Evolutionary conservation across 2,888 invertebrate species (phyloP).

Genomic region (Ametastegia equiseti): DNA sequence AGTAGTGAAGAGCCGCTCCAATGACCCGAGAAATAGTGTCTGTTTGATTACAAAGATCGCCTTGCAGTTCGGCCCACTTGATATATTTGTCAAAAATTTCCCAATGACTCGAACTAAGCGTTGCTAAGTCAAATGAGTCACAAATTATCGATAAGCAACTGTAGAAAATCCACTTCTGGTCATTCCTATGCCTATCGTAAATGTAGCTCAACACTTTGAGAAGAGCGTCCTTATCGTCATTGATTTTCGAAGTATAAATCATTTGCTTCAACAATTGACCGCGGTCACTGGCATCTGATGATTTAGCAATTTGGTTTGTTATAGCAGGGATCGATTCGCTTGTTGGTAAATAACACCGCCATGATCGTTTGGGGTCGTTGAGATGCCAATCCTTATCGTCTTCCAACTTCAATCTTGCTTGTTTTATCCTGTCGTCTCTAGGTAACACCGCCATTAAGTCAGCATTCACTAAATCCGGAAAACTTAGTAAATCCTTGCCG

Average conservation of each 20-base stretch:
- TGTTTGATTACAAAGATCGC: constrained; percentile 22
- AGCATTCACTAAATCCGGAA: constrained; percentile 51
- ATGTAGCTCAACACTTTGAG: constrained; percentile 63
- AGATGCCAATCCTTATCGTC: constrained; percentile 40
- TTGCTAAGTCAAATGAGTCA: constrained; percentile 57
- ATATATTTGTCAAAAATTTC: constrained; percentile 63
- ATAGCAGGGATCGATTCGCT: constrained; percentile 60
- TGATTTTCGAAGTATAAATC: constrained; percentile 67
- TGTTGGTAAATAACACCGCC: constrained; percentile 65
- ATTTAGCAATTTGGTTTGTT: constrained; percentile 59
- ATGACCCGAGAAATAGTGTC: constrained; percentile 4
- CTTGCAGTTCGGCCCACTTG: constrained; percentile 53
- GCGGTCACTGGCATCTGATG: constrained; percentile 54
- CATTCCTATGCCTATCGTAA: constrained; percentile 67
- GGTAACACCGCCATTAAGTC: constrained; percentile 61
- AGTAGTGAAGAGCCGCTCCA: constrained; percentile 54
- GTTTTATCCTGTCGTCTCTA: constrained; percentile 59
- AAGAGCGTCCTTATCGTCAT: constrained; percentile 65
- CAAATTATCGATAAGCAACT: constrained; percentile 53
- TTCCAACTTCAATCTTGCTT: constrained; percentile 62
- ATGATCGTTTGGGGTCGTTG: constrained; percentile 43
- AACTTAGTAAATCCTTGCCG: constrained; percentile 54
- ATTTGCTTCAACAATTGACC: constrained; percentile 59
- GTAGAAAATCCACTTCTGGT: constrained; percentile 56
- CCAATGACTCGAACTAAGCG: constrained; percentile 64